Evolutionary conservation across 2,888 invertebrate genomes (phyloP), one percentile per base, ranked within the genome.

Genomic region (Meghimatium bilineatum): DNA sequence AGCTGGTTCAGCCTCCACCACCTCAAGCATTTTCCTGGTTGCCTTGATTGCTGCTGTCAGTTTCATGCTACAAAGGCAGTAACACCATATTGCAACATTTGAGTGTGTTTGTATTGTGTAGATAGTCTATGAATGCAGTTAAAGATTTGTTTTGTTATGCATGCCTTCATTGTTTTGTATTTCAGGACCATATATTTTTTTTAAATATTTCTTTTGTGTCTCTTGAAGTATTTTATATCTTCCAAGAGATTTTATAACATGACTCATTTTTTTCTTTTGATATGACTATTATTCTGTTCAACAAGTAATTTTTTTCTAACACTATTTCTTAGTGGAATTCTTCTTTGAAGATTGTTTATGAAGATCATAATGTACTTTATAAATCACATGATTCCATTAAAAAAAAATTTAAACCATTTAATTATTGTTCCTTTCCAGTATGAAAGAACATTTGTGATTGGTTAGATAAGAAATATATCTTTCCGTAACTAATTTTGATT

Each of bases 1-100:
- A 87, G 72, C 98, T 0, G 97, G 96, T 36, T 90, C 92, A 1
- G 84, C 89, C 8, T 86, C 90, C 26, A 80, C 90, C 20, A 83
- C 87, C 38, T 84, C 88, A 38, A 91, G 89, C 84, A 85, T 89
- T 86, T 60, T 87, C n/a, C 86, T 91, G 29, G 86, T 89, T 44
- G 49, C 86, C 29, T 32, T 86, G 14, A 14, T 83, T 26, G 71
- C 77, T 26, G 60, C 52, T 32, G 10, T 77, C 0, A 34, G 56
- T 29, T 77, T 20, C 29, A 26, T 78, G 66, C 78, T 76, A 32
- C 71, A 63, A 26, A 38, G 17, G 29, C 63, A 81, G n/a, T 81
- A n/a, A 63, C 29, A 63, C 10, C 26, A 38, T 60, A 38, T 26
- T 36, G 34, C 49, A 14, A 29, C 26, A 20, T 10, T 66, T 32